Base-by-base conservation (phyloP, 2,797 vertebrate species). In the Lithobates pipiens region DNA sequence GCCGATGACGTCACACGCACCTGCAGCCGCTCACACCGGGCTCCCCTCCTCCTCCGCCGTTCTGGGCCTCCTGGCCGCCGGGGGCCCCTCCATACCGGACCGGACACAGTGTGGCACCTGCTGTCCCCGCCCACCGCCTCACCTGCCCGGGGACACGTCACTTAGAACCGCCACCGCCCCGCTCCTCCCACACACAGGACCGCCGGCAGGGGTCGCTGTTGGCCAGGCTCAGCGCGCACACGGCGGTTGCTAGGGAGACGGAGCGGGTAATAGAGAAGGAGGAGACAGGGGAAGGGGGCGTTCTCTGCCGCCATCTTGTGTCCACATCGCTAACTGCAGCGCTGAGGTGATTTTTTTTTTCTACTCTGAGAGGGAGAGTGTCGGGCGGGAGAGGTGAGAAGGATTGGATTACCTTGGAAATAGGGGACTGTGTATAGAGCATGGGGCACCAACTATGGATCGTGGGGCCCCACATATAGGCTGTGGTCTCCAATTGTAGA, bases 171-270 rank as follows among this genome's bases (percentile, higher is more conserved):
- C 27, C 13, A 1, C 16, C 69, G 6, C 54, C 11, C 1, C 36
- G 23, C 69, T 54, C 57, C 78, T 23, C 71, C 76, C 83, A 88
- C 73, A 5, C 16, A 13, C 57, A 2, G 23, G 8, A 10, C 29
- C 82, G 72, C 25, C 2, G 61, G 74, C 75, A 8, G 10, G 46
- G 57, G 61, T 61, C 36, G 71, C 84, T 34, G 29, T 44, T 42
- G 57, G 29, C 16, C 42, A 0, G 13, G 3, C 1, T 18, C 0
- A 54, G 29, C 46, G 34, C 29, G 27, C 2, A 34, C 25, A 42
- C 1, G 5, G 3, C 32, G 2, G 83, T 84, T 75, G 80, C 87
- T 57, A 88, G 8, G 79, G 77, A 84, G 27, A 73, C 0, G 15
- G 29, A 86, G 86, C 13, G 74, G 3, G 63, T 0, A 69, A 57